Evolutionary conservation across 1,140 invertebrate genomes (phyloP).

Genomic region (Lysiphlebus fabarum): DNA sequence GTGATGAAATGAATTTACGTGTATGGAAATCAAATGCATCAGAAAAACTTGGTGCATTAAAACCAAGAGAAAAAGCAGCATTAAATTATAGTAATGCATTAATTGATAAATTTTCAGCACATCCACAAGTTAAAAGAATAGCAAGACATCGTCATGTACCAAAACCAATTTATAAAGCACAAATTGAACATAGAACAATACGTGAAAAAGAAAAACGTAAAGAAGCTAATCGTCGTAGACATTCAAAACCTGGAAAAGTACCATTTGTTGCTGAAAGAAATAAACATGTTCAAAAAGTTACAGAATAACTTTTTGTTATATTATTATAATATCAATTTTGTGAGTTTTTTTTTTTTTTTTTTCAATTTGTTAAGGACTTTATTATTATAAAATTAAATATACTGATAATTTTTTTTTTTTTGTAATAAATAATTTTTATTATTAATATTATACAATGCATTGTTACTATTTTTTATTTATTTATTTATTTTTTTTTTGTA

Average conservation of each 20-base stretch:
- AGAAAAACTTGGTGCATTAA: conserved; percentile 90
- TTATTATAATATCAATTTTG: conserved; percentile 11
- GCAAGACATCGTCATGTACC: conserved; percentile 93
- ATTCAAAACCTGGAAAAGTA: conserved; percentile 81
- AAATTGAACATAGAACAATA: conserved; percentile 72
- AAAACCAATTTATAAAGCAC: conserved; percentile 82
- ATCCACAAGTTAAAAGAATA: conserved; percentile 92
- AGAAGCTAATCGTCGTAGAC: conserved; percentile 78
- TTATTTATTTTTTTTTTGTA: conserved; percentile 20
- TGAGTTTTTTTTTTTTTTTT: conserved; percentile 9
- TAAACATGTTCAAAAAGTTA: conserved; percentile 68
- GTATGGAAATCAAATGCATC: conserved; percentile 97
- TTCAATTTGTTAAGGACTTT: background rate
- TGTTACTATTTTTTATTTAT: conserved; percentile 33
- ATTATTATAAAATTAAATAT: conserved; percentile 5
- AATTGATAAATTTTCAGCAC: conserved; percentile 87
- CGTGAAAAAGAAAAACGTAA: conserved; percentile 69
- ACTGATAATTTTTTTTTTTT: background rate
- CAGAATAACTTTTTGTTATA: too few relatives aligned
- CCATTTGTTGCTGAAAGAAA: conserved; percentile 73
- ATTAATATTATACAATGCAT: conserved; percentile 52
- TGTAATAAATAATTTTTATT: conserved; percentile 55
- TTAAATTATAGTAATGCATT: conserved; percentile 83
- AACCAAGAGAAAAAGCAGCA: conserved; percentile 81
- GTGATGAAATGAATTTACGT: conserved; percentile 98